phyloP scores from a whole-genome alignment of 2,113 vertebrate species.

The Megaptera novaeangliae region DNA sequence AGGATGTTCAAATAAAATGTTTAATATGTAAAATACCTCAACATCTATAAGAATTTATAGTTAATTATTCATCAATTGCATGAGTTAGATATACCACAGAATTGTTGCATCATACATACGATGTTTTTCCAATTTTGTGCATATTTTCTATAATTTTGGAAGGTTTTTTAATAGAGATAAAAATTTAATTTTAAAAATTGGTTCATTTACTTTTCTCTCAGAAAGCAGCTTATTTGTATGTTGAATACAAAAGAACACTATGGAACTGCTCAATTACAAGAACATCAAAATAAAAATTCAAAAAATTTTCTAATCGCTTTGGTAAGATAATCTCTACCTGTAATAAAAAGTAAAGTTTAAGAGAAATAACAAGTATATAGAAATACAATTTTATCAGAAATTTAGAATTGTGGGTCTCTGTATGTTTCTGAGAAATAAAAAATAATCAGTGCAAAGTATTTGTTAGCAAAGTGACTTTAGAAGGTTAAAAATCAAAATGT shows the following conservation, averaged over 20 bases:
- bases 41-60: not conserved
- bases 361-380: not conserved
- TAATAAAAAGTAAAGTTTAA: not conserved
- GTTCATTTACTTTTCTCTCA: not conserved
- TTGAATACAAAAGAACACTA: not conserved
- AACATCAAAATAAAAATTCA: not conserved
- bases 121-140: not conserved
- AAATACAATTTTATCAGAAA: not conserved
- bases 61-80: not conserved
- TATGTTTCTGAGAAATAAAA: not conserved
- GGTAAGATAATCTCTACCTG: not conserved
- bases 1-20: not conserved
- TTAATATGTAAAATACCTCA: not conserved
- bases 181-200: not conserved
- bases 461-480: not conserved
- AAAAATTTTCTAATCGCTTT: not conserved
- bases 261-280: not conserved
- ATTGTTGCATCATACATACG: not conserved
- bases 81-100: not conserved
- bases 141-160: not conserved
- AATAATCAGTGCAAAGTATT: not conserved
- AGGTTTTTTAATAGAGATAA: not conserved
- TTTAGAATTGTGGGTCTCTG: not conserved
- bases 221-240: not conserved
- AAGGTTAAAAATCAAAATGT: not conserved